phyloP scores from a whole-genome alignment of 2,113 vertebrate genomes.

The Percina caprodes region DNA sequence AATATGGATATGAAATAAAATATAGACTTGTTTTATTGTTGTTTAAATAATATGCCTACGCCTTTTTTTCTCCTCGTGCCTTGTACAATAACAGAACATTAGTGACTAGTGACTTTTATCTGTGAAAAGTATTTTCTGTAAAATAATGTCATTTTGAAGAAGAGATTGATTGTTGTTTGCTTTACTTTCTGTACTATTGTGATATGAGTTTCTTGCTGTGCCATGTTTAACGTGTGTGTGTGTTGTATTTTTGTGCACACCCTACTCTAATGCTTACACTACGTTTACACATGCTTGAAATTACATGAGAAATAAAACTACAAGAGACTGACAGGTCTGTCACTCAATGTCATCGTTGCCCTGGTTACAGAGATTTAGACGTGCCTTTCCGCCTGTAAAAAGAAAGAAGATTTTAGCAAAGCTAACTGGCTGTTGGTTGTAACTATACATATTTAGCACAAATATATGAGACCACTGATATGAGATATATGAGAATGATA shows the following conservation, averaged over 20 bases:
- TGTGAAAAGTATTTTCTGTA: slow-evolving; percentile 19
- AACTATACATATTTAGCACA: slow-evolving; percentile 1
- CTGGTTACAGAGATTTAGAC: too few species aligned
- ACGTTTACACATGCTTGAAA: too few species aligned
- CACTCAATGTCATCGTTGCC: too few species aligned
- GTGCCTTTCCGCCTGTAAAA: too few species aligned
- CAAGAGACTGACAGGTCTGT: too few species aligned
- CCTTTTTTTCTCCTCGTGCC: not conserved
- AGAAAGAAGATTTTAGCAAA: too few species aligned
- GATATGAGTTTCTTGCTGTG: slow-evolving; percentile 10
- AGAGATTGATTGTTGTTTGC: not conserved
- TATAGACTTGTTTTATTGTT: not conserved
- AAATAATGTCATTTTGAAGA: slow-evolving; percentile 1
- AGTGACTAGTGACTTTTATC: not conserved
- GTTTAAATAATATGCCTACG: slow-evolving; percentile 11
- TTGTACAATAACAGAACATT: not conserved
- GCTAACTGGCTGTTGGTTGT: not conserved
- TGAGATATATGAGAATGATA: not conserved
- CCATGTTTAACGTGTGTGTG: not conserved
- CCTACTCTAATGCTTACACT: too few species aligned
- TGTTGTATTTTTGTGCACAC: too few species aligned
- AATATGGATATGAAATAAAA: not conserved
- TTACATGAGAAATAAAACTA: too few species aligned
- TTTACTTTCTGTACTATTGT: not conserved
- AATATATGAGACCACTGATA: too few species aligned